Evolutionary conservation across 2,113 vertebrate genomes (phyloP).

Genomic region (Tautogolabrus adspersus): DNA sequence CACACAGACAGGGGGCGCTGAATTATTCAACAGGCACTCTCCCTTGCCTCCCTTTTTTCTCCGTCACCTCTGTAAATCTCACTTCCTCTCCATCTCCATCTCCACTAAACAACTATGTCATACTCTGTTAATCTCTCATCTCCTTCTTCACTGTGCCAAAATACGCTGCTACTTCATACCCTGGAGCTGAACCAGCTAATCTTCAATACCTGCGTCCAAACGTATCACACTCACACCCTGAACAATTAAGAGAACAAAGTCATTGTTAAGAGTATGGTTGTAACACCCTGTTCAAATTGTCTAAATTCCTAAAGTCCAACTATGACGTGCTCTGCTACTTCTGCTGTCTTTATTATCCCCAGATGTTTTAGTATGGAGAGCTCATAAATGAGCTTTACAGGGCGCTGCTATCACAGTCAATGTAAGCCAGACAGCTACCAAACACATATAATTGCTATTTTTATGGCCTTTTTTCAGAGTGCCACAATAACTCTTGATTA

Average conservation of each 20-base stretch:
- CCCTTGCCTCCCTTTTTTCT: conserved; percentile 50
- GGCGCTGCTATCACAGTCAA: conserved; percentile 42
- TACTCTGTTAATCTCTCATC: conserved; percentile 58
- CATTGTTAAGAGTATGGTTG: neutral
- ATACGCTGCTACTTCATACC: conserved; percentile 5
- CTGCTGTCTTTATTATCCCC: conserved; percentile 54
- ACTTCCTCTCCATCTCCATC: conserved; percentile 50
- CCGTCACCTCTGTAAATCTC: conserved; percentile 63
- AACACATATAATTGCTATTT: conserved; percentile 82
- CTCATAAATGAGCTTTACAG: conserved; percentile 68
- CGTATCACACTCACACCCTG: conserved; percentile 6
- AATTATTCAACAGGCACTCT: conserved; percentile 83
- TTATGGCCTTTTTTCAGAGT: conserved; percentile 78
- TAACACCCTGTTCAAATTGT: neutral
- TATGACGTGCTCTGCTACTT: conserved; percentile 29
- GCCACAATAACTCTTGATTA: conserved; percentile 84
- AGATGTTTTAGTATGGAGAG: conserved; percentile 53
- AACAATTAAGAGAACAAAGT: conserved; percentile 24
- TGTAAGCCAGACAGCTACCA: conserved; percentile 69
- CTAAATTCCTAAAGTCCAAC: conserved; percentile 5
- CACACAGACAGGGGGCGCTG: conserved; percentile 78
- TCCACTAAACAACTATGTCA: conserved; percentile 43
- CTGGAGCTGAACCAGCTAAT: neutral
- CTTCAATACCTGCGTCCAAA: conserved; percentile 4
- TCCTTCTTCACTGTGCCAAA: conserved; percentile 42